Evolutionary conservation across 2,888 invertebrate genomes (phyloP).

Genomic region (Cartodere bifasciata): DNA sequence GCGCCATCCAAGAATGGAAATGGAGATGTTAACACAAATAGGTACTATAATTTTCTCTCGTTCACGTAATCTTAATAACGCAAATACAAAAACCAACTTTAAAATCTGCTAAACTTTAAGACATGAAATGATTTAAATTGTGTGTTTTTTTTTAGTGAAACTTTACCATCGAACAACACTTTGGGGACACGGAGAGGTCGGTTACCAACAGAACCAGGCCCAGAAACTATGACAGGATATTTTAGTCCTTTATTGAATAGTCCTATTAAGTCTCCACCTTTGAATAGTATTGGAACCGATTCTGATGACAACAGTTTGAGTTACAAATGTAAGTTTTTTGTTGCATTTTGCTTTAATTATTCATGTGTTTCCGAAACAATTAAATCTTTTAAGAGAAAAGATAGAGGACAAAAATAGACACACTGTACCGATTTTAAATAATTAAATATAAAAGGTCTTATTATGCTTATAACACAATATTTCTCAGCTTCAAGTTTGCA

Average conservation of each 20-base stretch:
- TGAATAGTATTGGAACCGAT: slow-evolving; percentile 33
- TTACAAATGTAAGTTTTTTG: slow-evolving; percentile 35
- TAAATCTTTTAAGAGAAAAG: too few relatives aligned
- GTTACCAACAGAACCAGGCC: slow-evolving; percentile 47
- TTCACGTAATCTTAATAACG: too few relatives aligned
- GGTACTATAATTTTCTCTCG: too few relatives aligned
- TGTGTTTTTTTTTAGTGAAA: slow-evolving; percentile 23
- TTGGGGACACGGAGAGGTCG: slow-evolving; percentile 35
- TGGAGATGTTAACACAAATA: slow-evolving; percentile 29
- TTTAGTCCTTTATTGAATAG: slow-evolving; percentile 39
- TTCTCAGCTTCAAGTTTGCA: slow-evolving; percentile 37
- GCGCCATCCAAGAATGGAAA: slow-evolving; percentile 51
- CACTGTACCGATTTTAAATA: too few relatives aligned
- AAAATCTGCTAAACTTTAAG: too few relatives aligned
- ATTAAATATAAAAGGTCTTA: too few relatives aligned
- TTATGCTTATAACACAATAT: slow-evolving; percentile 14
- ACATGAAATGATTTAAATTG: too few relatives aligned
- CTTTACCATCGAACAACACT: slow-evolving; percentile 23
- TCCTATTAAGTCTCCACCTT: slow-evolving; percentile 49
- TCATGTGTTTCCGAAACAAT: too few relatives aligned
- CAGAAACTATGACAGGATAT: slow-evolving; percentile 36
- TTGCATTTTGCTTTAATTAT: too few relatives aligned
- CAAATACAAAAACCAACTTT: too few relatives aligned
- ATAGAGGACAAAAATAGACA: too few relatives aligned
- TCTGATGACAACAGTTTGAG: slow-evolving; percentile 41